Percentiles rank a stretch among this genome's conserved stretches.
Evolutionary conservation across 2,888 invertebrate genomes (phyloP).

Genomic region (Oligia fasciuncula): DNA sequence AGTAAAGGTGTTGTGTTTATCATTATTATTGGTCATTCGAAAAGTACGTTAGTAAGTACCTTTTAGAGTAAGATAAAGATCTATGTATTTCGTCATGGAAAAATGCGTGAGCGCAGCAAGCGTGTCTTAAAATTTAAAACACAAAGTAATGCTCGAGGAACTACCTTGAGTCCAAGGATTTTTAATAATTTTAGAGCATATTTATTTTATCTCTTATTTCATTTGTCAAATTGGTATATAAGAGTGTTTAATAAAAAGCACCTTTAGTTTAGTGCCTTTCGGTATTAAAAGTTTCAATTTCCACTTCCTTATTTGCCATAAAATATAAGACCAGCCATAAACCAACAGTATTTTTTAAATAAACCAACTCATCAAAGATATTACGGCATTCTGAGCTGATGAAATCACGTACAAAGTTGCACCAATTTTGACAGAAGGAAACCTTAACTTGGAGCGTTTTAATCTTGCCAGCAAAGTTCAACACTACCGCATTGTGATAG

Average conservation of each 20-base stretch:
- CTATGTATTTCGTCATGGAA: slow-evolving; percentile 40
- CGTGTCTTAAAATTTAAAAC: slow-evolving; percentile 29
- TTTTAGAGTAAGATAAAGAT: slow-evolving; percentile 40
- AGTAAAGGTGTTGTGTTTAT: neutral
- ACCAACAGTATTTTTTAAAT: slow-evolving; percentile 35
- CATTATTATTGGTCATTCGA: slow-evolving; percentile 11
- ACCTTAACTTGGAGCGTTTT: slow-evolving; percentile 54
- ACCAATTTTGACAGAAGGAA: slow-evolving; percentile 60
- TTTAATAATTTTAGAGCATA: slow-evolving; percentile 23
- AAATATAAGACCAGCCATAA: slow-evolving; percentile 27
- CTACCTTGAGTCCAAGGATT: slow-evolving; percentile 54
- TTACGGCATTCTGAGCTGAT: slow-evolving; percentile 41
- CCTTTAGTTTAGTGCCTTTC: neutral
- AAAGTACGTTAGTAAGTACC: neutral
- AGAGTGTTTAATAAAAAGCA: neutral
- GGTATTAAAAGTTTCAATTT: slow-evolving; percentile 34
- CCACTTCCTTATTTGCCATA: slow-evolving; percentile 38
- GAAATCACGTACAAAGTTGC: slow-evolving; percentile 65
- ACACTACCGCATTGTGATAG: slow-evolving; percentile 63
- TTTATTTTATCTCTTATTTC: slow-evolving; percentile 17
- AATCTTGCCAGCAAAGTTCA: slow-evolving; percentile 65
- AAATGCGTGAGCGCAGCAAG: slow-evolving; percentile 41
- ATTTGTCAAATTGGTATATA: slow-evolving; percentile 5
- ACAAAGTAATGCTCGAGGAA: slow-evolving; percentile 41
- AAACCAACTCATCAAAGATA: slow-evolving; percentile 49